Evolutionary conservation across 2,797 vertebrate species (phyloP), one percentile per base, ranked within the genome.

Genomic region (Poecilia wingei): DNA sequence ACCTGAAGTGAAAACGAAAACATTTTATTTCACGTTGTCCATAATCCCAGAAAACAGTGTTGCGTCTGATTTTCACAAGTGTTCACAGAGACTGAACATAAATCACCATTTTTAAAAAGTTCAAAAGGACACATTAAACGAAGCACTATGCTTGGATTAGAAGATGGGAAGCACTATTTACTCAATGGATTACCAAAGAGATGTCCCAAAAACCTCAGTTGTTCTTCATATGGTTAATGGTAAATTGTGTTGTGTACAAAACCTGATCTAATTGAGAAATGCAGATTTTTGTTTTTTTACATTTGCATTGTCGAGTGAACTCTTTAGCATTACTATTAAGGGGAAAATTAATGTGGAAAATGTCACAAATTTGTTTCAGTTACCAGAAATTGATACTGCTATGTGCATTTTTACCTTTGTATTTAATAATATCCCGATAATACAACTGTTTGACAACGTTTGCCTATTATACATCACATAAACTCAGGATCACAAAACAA

Each of bases 21-120:
- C 90, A 81, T 73, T 92, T 94, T 93, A 94, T 93, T 94, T 86
- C 80, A 81, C 31, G 80, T 81, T 80, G 87, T 90, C 51, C 87
- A 83, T 79, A 61, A 77, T 83, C 79, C 80, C 80, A 79, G 73
- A 87, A 78, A 72, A 86, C 85, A 78, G 78, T 79, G 89, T 86
- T 68, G 77, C 76, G 89, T 92, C 75, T 82, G 45, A 82, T 80
- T 83, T 77, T 81, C 79, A 83, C 81, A 87, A 85, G 81, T 76
- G 82, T 90, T 84, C 84, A 89, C 84, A 85, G 73, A 88, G 81
- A 87, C 68, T 13, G 57, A 81, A 91, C 51, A 71, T 78, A 80
- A 61, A 84, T 86, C 85, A 87, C 64, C 70, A 79, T 84, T 78
- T 80, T 80, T 82, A 83, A 84, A 71, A 76, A 74, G 72, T 78